Base-by-base conservation (phyloP, 2,888 invertebrate species). In the Malthinus seriepunctatus region DNA sequence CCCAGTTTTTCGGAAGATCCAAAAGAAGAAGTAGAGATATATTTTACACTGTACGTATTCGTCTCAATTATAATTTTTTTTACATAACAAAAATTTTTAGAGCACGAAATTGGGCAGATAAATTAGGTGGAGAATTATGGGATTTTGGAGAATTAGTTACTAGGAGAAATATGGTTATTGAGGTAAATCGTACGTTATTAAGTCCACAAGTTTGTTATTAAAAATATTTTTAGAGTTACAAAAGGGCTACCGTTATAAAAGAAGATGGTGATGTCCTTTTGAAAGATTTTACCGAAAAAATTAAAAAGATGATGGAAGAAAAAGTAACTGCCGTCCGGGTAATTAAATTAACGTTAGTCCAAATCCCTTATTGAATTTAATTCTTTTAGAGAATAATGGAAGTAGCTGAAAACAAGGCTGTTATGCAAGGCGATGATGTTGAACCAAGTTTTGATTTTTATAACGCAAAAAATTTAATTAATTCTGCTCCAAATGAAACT, bases 241-340 rank as follows among this genome's bases (percentile, higher is more conserved):
- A 91, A 76, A 86, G 88, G 33, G 74, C 76, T 52, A 90, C 89
- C 73, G 86, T 93, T 47, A 86, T 88, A 67, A 82, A 88, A 37
- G 84, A 90, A 73, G 89, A 91, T 76, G 92, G 95, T 4, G 84
- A 85, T 68, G 85, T 87, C 71, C 81, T 95, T 73, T 88, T 93
- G 32, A 87, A 88, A 69, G 90, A 91, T 63, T 93, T 95, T 82
- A 88, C 91, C 8, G 87, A 88, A 65, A 90, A 93, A 69, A 90
- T 96, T 58, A 88, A 90, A 71, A 87, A 86, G 51, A 93, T 95
- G 90, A 90, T 94, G 88, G 90, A 90, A 65, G 85, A 90, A 38
- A 94, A 94, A 82, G 90, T 93, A 62, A 89, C 91, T 67, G 93
- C 95, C 8, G 91, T 95, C 32, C 86, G 87, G 81, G 89, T 90